Evolutionary conservation across 2,113 vertebrate genomes (phyloP).

Genomic region (Cyprinodon brontotheroides): DNA sequence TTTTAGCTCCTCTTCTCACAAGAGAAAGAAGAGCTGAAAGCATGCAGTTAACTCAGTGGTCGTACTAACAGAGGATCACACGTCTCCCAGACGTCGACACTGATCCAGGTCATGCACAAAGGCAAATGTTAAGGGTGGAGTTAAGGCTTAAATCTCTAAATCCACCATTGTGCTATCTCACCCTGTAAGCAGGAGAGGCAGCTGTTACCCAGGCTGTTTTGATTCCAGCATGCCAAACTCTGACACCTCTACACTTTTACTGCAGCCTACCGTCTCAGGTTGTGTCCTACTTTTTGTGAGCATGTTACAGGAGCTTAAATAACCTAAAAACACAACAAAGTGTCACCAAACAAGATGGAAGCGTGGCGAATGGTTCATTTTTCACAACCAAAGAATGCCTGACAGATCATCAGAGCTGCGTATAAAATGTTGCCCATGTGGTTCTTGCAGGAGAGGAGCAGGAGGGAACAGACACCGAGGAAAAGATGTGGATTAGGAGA

Average conservation of each 20-base stretch:
- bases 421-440: conserved; percentile 6
- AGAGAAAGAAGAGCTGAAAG: not conserved
- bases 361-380: not conserved
- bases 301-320: not conserved
- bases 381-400: not conserved
- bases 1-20: not conserved
- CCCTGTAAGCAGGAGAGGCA: conserved; percentile 37
- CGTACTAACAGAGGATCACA: not conserved
- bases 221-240: conserved; percentile 16
- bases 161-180: conserved; percentile 46
- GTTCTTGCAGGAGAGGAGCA: conserved; percentile 4
- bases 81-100: conserved; percentile 16
- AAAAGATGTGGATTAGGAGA: conserved; percentile 70
- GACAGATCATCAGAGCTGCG: not conserved
- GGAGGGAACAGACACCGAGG: no score
- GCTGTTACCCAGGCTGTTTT: conserved; percentile 54
- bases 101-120: conserved; percentile 16
- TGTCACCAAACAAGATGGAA: not conserved
- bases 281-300: not conserved
- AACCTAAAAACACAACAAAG: not conserved
- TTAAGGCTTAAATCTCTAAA: conserved; percentile 63
- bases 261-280: not conserved
- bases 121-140: conserved; percentile 33
- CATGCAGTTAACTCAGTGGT: not conserved
- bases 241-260: conserved; percentile 16